Conservation (phyloP, 92 coral and sea anemone genomes). For the Phenganax subtilis region DNA sequence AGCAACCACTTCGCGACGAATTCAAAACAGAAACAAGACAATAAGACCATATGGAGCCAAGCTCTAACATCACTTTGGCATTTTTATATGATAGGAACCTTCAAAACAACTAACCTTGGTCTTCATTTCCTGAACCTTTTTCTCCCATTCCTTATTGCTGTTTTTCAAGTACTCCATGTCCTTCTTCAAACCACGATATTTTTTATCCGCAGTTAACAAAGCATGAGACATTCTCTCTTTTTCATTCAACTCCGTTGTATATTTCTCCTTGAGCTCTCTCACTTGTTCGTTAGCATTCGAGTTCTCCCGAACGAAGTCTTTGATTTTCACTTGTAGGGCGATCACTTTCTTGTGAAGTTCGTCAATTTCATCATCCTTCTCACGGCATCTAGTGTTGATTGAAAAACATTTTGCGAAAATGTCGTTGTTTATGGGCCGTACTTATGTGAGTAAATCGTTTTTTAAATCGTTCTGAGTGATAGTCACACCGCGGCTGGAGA, state of each 20-base stretch:
- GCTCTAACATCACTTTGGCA: too few relatives aligned
- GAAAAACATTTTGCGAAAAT: not conserved
- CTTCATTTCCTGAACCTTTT: not conserved
- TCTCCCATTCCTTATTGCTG: not conserved
- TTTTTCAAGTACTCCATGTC: not conserved
- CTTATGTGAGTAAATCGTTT: too few relatives aligned
- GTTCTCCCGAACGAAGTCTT: slow-evolving; percentile 36
- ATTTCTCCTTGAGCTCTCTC: slow-evolving; percentile 24
- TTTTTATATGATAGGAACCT: not conserved
- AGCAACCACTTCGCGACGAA: not conserved
- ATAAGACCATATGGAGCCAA: too few relatives aligned
- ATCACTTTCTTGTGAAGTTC: slow-evolving; percentile 39
- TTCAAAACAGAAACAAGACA: not conserved
- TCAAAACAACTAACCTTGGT: not conserved
- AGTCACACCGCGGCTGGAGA: too few relatives aligned
- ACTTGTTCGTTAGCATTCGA: slow-evolving; percentile 26
- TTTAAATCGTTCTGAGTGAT: too few relatives aligned
- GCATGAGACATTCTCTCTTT: slow-evolving; percentile 32
- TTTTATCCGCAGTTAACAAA: slow-evolving; percentile 17
- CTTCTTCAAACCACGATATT: slow-evolving; percentile 4
- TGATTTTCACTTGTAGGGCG: slow-evolving; percentile 34
- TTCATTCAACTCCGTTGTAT: slow-evolving; percentile 29
- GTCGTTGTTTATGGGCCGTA: not conserved
- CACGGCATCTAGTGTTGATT: slow-evolving; percentile 23
- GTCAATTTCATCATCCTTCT: slow-evolving; percentile 37